Evolutionary conservation across 2,797 vertebrate genomes (phyloP).

Genomic region (Lutjanus argentimaculatus): DNA sequence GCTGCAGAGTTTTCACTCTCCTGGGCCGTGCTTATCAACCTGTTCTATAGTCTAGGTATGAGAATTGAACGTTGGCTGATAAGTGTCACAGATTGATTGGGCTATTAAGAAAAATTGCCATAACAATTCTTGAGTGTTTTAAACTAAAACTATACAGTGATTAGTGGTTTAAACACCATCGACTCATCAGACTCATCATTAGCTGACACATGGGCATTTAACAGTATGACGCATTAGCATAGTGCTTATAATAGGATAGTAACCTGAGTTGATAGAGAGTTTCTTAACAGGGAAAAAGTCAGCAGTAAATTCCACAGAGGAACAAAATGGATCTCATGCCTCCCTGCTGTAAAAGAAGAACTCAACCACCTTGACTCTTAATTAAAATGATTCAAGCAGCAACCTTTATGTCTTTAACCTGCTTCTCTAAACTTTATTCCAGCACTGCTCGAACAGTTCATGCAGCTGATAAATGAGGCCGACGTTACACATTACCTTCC

Average conservation of each 20-base stretch:
- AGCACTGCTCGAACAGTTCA: not conserved
- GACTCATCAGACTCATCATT: not conserved
- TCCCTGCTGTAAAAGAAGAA: not conserved
- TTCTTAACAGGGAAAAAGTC: not conserved
- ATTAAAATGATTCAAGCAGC: not conserved
- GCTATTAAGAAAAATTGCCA: too few species aligned
- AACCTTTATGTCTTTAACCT: not conserved
- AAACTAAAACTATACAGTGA: not conserved
- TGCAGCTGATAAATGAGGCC: constrained; percentile 21
- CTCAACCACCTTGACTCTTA: not conserved
- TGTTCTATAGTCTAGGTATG: too few species aligned
- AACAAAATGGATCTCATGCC: not conserved
- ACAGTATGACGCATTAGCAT: not conserved
- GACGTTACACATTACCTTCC: constrained; percentile 27
- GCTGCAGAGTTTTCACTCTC: too few species aligned
- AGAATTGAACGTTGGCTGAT: too few species aligned
- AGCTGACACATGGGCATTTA: not conserved
- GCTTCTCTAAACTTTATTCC: constrained; percentile 5
- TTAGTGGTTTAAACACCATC: not conserved
- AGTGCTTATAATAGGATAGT: not conserved
- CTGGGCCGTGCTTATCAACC: too few species aligned
- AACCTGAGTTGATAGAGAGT: not conserved
- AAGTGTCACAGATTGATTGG: too few species aligned
- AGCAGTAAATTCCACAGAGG: not conserved
- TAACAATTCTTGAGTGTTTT: too few species aligned